These are phyloP conservation scores for Lytechinus variegatus DNA, from an alignment of 35 echinoderm and acorn worm genomes.

Conservation along the genomic window DNA sequence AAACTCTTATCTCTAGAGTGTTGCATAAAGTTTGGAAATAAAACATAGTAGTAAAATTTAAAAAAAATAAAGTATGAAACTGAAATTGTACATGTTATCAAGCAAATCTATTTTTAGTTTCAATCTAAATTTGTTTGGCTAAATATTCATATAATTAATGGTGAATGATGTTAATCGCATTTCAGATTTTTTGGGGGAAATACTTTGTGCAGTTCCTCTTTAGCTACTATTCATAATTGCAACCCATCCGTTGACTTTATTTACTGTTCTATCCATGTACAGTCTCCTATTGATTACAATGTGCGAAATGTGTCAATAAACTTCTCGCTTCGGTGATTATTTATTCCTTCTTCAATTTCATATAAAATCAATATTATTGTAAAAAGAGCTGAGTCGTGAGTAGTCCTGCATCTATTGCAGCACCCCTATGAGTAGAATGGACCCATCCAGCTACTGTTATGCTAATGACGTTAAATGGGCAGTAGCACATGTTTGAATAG, in stretches of 20 bases:
- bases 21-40: no score
- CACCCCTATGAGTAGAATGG: slow-evolving; percentile 23
- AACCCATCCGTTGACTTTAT: neutral
- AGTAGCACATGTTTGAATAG: slow-evolving; percentile 29
- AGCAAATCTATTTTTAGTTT: neutral
- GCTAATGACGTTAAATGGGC: neutral
- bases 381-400: neutral
- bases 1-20: no score
- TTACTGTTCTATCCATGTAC: neutral
- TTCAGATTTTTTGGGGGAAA: neutral
- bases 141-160: neutral
- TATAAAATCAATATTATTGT: no score
- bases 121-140: neutral
- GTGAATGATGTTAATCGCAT: neutral
- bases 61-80: neutral
- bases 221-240: neutral
- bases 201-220: neutral
- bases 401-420: neutral
- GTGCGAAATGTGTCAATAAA: neutral
- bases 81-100: neutral
- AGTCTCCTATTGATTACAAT: neutral
- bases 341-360: neutral
- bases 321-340: neutral
- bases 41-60: no score
- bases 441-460: slow-evolving; percentile 23